Base-by-base conservation (phyloP, 2,888 invertebrate genomes). In the Empis livida region DNA sequence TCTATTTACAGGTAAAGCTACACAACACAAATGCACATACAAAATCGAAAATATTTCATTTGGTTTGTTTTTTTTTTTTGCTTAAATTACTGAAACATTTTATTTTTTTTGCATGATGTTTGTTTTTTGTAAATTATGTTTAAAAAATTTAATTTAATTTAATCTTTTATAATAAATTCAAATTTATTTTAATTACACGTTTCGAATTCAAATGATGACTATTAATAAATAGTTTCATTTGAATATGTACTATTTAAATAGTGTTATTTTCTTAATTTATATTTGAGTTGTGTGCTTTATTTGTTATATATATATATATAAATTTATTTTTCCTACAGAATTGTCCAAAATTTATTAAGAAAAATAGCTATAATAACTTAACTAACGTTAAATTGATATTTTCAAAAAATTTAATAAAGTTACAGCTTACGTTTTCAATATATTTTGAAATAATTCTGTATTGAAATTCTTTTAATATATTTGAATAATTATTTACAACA, bases 1-100 rank as follows among this genome's bases (percentile, higher is more conserved):
- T 75, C 76, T 56, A 75, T 76, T 60, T 75, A 72, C 73, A 75
- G 76, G 76, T 76, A 67, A 67, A 64, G 55, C 52, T 42, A 53
- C 61, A 65, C 64, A 64, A 48, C 45, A 23, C 32, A 47, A 43
- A 32, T 4, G 10, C 11, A 67, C 57, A 8, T 13, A 16, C 10
- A n/a, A 2, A 27, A 39, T n/a, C 17, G 10, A 5, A 27, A 20
- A 20, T 20, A 27, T 27, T 27, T 5, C 5, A 27, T 2, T 27
- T 27, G 31, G 35, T 30, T 45, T 35, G 41, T 42, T 47, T 42
- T 13, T 17, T 14, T 17, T 14, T 14, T 39, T 41, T 45, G 30
- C 10, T 14, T 40, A n/a, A 41, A 27, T 27, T 27, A 27, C 9
- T 27, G 42, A 35, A 15, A n/a, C n/a, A n/a, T n/a, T 45, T 45